Percentiles rank a stretch among this genome's conserved stretches.
Conservation (phyloP, 2,888 invertebrate species). For the Caenorhabditis sp. region DNA sequence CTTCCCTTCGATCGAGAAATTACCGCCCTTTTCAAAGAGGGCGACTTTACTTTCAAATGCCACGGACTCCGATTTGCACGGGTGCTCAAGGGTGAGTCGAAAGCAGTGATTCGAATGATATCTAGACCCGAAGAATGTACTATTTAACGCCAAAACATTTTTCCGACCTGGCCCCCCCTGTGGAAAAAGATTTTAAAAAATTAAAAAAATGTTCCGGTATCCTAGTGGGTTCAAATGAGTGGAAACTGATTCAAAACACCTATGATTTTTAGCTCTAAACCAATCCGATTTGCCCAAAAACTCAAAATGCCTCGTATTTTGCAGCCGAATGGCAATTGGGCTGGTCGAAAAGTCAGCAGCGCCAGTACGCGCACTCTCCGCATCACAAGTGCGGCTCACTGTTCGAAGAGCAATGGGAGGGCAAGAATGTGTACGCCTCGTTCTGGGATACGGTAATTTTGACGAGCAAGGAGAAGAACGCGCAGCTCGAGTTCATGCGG, state of each 20-base stretch:
- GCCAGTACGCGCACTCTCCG: slow-evolving; percentile 36
- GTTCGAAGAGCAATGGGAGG: slow-evolving; percentile 39
- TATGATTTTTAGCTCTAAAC: too few species aligned
- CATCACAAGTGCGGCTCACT: slow-evolving; percentile 29
- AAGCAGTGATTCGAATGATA: too few species aligned
- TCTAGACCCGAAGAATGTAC: too few species aligned
- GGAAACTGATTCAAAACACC: too few species aligned
- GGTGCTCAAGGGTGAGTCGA: slow-evolving; percentile 43
- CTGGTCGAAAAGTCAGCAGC: slow-evolving; percentile 48
- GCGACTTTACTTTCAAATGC: slow-evolving; percentile 7
- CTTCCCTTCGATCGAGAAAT: slow-evolving; percentile 12
- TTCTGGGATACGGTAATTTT: slow-evolving; percentile 59
- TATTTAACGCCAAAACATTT: too few species aligned
- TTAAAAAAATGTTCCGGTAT: too few species aligned
- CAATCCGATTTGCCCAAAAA: too few species aligned
- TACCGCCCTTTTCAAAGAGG: slow-evolving; percentile 38
- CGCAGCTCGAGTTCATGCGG: not conserved
- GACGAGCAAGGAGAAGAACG: slow-evolving; percentile 26
- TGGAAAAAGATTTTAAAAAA: not conserved
- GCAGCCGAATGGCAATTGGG: slow-evolving; percentile 54
- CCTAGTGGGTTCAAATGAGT: too few species aligned
- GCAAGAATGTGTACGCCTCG: slow-evolving; percentile 19
- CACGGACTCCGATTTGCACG: slow-evolving; percentile 48
- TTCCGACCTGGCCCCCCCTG: not conserved
- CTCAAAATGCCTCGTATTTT: not conserved